These are phyloP conservation scores for Ammospiza nelsoni DNA, from an alignment of 2,113 vertebrate species.

Conservation along the genomic window DNA sequence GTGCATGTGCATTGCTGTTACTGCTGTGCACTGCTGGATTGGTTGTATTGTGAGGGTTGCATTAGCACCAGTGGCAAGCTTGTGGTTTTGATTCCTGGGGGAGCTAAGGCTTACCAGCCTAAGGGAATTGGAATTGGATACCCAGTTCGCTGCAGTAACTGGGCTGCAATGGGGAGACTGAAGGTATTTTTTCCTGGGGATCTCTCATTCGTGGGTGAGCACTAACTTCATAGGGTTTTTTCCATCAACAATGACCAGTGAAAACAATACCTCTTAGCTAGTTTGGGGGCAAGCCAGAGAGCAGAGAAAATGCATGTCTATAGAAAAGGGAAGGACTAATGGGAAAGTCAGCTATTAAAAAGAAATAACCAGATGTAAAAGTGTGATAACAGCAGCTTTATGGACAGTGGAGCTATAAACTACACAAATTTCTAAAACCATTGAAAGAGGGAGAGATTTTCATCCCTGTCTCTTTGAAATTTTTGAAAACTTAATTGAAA, in stretches of 20 bases:
- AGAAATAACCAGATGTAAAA: neutral
- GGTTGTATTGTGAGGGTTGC: neutral
- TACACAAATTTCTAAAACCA: neutral
- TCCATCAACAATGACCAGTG: neutral
- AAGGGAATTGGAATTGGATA: neutral
- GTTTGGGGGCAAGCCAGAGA: neutral
- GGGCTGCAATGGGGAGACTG: neutral
- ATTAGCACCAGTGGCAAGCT: neutral
- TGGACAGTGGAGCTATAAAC: neutral
- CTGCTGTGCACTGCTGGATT: neutral
- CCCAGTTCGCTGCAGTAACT: neutral
- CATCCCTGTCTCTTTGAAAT: neutral
- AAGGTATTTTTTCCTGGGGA: neutral
- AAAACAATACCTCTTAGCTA: neutral
- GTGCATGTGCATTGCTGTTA: rapidly evolving
- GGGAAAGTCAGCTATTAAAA: neutral
- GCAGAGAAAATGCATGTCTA: neutral
- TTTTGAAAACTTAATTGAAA: neutral
- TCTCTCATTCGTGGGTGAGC: rapidly evolving
- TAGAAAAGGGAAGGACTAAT: neutral
- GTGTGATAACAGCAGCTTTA: neutral
- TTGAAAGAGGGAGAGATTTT: neutral
- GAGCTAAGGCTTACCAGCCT: neutral
- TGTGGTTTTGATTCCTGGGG: neutral
- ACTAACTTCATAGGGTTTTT: neutral